These are phyloP conservation scores for Gasterosteus nipponicus DNA, from an alignment of 2,113 vertebrate genomes.

Conservation along the genomic window DNA sequence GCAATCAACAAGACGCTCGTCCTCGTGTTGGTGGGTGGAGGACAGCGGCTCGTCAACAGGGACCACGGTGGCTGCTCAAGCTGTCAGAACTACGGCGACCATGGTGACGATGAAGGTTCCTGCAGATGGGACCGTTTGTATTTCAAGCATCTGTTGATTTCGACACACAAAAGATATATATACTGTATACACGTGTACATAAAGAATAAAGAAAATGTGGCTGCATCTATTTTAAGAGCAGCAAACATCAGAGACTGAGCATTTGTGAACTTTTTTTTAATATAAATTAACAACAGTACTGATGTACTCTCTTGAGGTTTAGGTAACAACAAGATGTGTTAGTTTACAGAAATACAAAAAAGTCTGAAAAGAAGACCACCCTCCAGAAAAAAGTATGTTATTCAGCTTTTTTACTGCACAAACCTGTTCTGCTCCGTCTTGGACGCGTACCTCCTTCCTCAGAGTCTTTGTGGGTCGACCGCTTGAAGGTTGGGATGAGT, in stretches of 20 bases:
- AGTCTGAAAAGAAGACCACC: background rate
- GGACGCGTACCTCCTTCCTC: constrained; percentile 11
- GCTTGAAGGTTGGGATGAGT: constrained; percentile 47
- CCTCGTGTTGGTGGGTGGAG: background rate
- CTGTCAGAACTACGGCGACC: constrained; percentile 19
- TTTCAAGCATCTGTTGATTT: constrained; percentile 4
- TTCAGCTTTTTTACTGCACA: constrained; percentile 1
- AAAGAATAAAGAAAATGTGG: background rate
- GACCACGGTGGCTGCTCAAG: constrained; percentile 15
- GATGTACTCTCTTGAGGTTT: background rate
- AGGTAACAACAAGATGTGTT: background rate
- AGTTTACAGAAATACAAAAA: background rate
- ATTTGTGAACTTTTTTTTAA: background rate
- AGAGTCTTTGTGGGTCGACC: constrained; percentile 13
- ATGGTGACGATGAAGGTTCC: constrained; percentile 8
- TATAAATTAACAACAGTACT: background rate
- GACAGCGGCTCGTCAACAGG: constrained; percentile 16
- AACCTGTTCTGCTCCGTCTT: background rate
- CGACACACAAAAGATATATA: background rate
- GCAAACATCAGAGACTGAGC: background rate
- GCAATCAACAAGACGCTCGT: constrained; percentile 17
- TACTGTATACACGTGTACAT: background rate
- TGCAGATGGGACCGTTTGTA: constrained; percentile 11
- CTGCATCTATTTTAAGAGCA: background rate
- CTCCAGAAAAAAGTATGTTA: background rate